Conservation (phyloP, 1,140 invertebrate genomes). For the Ericerus pela region DNA sequence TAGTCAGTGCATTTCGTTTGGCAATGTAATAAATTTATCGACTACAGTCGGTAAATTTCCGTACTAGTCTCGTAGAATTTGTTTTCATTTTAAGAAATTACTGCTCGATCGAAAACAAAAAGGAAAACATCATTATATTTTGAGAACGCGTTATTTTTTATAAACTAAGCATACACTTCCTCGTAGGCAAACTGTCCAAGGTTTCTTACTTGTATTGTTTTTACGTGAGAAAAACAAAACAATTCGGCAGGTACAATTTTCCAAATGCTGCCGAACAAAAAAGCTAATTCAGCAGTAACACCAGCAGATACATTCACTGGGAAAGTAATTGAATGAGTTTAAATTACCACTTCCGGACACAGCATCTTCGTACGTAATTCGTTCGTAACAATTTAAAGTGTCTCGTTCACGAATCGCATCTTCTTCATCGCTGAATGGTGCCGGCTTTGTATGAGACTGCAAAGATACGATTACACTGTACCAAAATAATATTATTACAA, state of each 20-base stretch:
- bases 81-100: too few species aligned
- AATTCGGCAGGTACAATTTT: background rate
- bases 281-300: background rate
- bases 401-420: conserved; percentile 61
- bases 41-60: too few species aligned
- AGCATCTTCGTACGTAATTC: conserved; percentile 74
- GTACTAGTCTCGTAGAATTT: too few species aligned
- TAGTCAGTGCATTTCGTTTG: too few species aligned
- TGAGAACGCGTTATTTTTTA: too few species aligned
- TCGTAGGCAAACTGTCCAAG: too few species aligned
- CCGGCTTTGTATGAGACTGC: conserved; percentile 53
- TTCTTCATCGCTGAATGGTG: conserved; percentile 77
- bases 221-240: background rate
- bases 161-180: too few species aligned
- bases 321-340: background rate
- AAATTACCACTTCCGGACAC: conserved; percentile 49
- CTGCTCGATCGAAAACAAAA: too few species aligned
- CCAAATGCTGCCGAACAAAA: background rate
- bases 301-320: background rate
- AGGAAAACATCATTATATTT: too few species aligned
- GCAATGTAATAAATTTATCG: too few species aligned
- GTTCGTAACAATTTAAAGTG: conserved; percentile 63
- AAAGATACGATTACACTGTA: background rate
- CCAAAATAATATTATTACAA: too few species aligned
- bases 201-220: too few species aligned